phyloP scores from a whole-genome alignment of 2,113 vertebrate genomes.

The Pristiophorus japonicus region DNA sequence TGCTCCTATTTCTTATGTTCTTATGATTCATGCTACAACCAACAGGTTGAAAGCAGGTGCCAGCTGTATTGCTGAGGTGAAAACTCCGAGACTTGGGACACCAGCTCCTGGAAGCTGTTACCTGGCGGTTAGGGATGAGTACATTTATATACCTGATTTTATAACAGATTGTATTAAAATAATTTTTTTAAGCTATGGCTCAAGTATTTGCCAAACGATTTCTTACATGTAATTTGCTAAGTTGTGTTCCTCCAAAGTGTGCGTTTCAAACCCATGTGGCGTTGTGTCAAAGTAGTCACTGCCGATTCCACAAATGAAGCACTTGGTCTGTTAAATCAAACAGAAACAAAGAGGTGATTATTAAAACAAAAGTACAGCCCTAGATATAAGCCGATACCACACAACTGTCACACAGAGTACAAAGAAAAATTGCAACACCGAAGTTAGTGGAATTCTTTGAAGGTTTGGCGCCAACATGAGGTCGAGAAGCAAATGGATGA shows the following conservation, averaged over 20 bases:
- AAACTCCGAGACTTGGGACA: too few species aligned
- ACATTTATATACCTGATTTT: background rate
- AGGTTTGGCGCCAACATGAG: background rate
- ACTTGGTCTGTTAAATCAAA: conserved; percentile 67
- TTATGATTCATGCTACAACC: background rate
- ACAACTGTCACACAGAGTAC: background rate
- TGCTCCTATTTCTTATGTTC: too few species aligned
- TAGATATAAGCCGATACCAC: background rate
- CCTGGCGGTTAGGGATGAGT: background rate
- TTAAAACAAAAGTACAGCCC: background rate
- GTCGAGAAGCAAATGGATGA: background rate
- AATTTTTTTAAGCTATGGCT: background rate
- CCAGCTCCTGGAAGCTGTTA: background rate
- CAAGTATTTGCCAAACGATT: background rate
- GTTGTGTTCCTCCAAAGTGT: conserved; percentile 85
- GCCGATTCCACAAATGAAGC: conserved; percentile 88
- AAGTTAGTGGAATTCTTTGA: background rate
- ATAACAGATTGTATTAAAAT: background rate
- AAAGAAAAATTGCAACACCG: background rate
- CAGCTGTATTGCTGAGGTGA: too few species aligned
- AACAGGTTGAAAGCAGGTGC: too few species aligned
- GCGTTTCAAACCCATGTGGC: conserved; percentile 83
- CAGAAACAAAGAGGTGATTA: background rate
- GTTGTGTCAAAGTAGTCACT: conserved; percentile 89
- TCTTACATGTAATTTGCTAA: conserved; percentile 74